Percentiles rank a stretch among this genome's conserved stretches.
Evolutionary conservation across 2,113 vertebrate genomes (phyloP).

Genomic region (Sturnira hondurensis): DNA sequence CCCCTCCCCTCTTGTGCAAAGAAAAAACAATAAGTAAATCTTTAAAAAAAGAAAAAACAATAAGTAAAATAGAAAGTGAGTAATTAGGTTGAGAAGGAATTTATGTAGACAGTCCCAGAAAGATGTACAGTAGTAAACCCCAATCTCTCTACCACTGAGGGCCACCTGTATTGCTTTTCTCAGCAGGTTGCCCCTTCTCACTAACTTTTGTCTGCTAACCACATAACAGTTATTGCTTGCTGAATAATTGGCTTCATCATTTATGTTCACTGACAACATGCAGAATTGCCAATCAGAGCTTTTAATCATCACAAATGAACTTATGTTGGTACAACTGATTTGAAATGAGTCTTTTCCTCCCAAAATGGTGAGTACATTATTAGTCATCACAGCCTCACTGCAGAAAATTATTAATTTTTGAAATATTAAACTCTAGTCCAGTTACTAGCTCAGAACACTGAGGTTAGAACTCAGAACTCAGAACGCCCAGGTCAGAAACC

Average conservation of each 20-base stretch:
- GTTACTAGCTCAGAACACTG: background rate
- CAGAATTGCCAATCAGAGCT: background rate
- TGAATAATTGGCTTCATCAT: constrained; percentile 15
- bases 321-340: background rate
- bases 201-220: background rate
- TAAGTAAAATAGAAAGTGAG: background rate
- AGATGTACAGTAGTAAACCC: background rate
- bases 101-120: background rate
- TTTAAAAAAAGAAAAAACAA: no score
- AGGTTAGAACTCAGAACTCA: no score
- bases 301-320: background rate
- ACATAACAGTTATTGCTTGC: background rate
- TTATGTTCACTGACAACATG: background rate
- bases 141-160: background rate
- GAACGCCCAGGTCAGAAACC: background rate
- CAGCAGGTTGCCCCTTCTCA: background rate
- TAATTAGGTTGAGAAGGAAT: background rate
- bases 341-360: background rate
- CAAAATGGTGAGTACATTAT: background rate
- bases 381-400: background rate
- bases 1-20: no score
- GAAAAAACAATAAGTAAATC: no score
- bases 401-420: background rate
- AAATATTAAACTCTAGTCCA: background rate
- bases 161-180: background rate